phyloP scores from a whole-genome alignment of 2,888 invertebrate genomes.

The Phorcus lineatus region DNA sequence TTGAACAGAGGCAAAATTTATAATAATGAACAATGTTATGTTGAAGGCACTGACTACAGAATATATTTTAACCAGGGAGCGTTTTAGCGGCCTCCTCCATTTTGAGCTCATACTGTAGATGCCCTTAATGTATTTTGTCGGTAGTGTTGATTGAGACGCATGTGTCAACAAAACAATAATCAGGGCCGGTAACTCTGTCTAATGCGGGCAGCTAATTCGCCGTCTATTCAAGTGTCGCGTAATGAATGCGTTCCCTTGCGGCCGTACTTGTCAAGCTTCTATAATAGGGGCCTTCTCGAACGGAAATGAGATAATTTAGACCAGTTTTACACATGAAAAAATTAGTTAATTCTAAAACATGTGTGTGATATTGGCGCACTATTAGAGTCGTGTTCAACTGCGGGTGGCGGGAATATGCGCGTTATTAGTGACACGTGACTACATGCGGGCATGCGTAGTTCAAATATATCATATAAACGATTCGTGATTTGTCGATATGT shows the following conservation, averaged over 20 bases:
- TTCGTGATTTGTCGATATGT: no score
- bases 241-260: neutral
- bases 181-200: conserved; percentile 7
- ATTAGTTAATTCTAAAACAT: conserved; percentile 3
- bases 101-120: no score
- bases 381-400: neutral
- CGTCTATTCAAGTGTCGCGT: neutral
- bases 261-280: neutral
- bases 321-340: conserved; percentile 11
- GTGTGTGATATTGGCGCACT: neutral
- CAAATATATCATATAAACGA: no score
- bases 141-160: no score
- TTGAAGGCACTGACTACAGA: no score
- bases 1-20: no score
- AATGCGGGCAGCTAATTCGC: neutral
- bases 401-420: conserved; percentile 1
- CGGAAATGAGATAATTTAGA: conserved; percentile 7
- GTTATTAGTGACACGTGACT: neutral
- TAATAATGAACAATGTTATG: no score
- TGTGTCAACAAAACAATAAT: neutral
- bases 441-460: no score
- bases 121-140: no score
- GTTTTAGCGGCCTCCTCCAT: no score
- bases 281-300: neutral
- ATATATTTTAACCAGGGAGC: no score